Evolutionary conservation across 2,888 invertebrate species (phyloP).

Genomic region (Lycophotia porphyrea): DNA sequence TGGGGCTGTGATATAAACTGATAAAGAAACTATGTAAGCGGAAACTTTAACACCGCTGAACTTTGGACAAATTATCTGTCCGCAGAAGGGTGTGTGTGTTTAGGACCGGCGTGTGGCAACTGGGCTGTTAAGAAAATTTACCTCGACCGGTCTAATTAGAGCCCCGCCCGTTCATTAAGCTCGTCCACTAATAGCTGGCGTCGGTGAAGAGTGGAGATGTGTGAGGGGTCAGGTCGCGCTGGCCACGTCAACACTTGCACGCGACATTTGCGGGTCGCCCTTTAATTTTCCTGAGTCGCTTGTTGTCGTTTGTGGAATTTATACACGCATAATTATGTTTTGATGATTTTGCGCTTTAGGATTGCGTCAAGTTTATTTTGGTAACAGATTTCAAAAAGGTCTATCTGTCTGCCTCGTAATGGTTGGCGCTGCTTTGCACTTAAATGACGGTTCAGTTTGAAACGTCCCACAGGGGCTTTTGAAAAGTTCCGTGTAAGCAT

Average conservation of each 20-base stretch:
- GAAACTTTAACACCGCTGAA: slow-evolving; percentile 73
- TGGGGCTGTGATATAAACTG: slow-evolving; percentile 70
- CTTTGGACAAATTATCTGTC: slow-evolving; percentile 79
- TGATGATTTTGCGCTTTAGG: slow-evolving; percentile 66
- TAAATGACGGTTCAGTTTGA: slow-evolving; percentile 55
- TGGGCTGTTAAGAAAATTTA: slow-evolving; percentile 75
- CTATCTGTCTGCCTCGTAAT: slow-evolving; percentile 41
- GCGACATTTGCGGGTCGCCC: slow-evolving; percentile 71
- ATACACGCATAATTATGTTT: slow-evolving; percentile 65
- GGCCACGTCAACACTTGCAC: slow-evolving; percentile 72
- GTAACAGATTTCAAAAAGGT: slow-evolving; percentile 63
- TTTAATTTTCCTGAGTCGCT: slow-evolving; percentile 72
- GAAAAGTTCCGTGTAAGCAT: slow-evolving; percentile 29
- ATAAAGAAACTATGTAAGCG: slow-evolving; percentile 77
- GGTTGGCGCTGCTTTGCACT: slow-evolving; percentile 47
- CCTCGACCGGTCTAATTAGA: slow-evolving; percentile 64
- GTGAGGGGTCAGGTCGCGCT: slow-evolving; percentile 64
- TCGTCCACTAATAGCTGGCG: slow-evolving; percentile 26
- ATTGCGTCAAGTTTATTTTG: slow-evolving; percentile 60
- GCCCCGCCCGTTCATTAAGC: slow-evolving; percentile 69
- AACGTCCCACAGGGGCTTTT: slow-evolving; percentile 17
- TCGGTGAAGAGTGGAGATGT: slow-evolving; percentile 45
- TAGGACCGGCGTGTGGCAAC: slow-evolving; percentile 76
- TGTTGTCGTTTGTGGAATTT: slow-evolving; percentile 71
- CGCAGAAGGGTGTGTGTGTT: slow-evolving; percentile 78